Base-by-base conservation (phyloP, 2,797 vertebrate species). In the Spinus olivaceus region DNA sequence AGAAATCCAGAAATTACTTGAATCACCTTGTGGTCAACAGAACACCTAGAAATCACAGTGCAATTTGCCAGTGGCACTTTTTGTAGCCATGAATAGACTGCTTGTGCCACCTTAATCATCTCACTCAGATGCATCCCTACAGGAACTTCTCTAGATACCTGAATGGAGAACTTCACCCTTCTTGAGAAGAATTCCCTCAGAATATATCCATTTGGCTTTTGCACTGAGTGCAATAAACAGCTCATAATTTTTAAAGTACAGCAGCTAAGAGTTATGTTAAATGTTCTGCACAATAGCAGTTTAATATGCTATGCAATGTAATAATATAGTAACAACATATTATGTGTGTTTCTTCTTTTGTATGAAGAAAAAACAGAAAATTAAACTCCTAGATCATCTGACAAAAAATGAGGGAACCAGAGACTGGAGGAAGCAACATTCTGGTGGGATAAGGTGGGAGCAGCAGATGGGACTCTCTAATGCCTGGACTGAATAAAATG, bases 331-430 rank as follows among this genome's bases (percentile, higher is more conserved):
- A 59, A 37, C 33, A 79, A 74, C 5, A 5, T 66, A 53, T 47
- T 81, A 39, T 79, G 28, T 77, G 9, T 94, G 25, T 93, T 79
- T 92, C 69, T 95, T 96, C 73, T 88, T 96, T 95, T 94, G 8
- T 66, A 33, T 96, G 51, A 96, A 98, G 98, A 92, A 98, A 98
- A 98, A 98, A 96, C 95, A 98, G 98, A 94, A 98, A 98, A 95
- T 98, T 97, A 70, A 98, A 98, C 92, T 96, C 98, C 65, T 98
- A 98, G 96, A 93, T 89, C 90, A 78, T 65, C 88, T 83, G 65
- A 91, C 79, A 92, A 76, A 79, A 95, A 90, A 86, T 92, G 39
- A 86, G 39, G 79, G 88, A 95, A 96, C 76, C 85, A 86, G 92
- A 96, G 94, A 86, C 83, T 57, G 32, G 42, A 83, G 88, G 90